Percentiles rank a stretch among this genome's conserved stretches.
These are phyloP conservation scores for Phocoena phocoena DNA, from an alignment of 2,113 vertebrate species.

Conservation along the genomic window DNA sequence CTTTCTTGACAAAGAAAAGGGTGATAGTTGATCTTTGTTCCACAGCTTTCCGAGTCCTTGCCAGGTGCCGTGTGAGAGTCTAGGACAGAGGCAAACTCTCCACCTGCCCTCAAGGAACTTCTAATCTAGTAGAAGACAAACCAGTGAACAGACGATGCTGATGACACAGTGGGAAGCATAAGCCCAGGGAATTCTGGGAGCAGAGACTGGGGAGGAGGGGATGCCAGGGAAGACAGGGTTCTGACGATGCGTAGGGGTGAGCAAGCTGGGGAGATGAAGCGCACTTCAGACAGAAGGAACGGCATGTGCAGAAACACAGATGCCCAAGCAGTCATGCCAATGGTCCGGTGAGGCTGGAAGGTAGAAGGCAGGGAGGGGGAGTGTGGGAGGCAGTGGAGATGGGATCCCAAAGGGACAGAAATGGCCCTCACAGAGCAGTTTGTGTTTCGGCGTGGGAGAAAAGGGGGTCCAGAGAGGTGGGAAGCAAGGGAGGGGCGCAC, in stretches of 20 bases:
- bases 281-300: neutral
- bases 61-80: neutral
- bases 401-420: neutral
- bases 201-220: neutral
- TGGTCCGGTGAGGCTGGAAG: neutral
- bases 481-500: neutral
- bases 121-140: neutral
- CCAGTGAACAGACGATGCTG: neutral
- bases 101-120: neutral
- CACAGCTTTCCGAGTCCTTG: neutral
- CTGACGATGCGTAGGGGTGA: neutral
- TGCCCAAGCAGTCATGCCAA: fast-evolving
- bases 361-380: neutral
- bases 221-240: neutral
- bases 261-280: neutral
- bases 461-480: neutral
- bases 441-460: neutral
- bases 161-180: fast-evolving
- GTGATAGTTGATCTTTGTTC: neutral
- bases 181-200: neutral
- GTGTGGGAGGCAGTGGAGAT: neutral
- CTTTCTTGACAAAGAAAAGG: neutral
- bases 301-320: neutral
- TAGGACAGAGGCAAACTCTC: neutral
- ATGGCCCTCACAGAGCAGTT: neutral